Percentiles rank a stretch among this genome's conserved stretches.
Evolutionary conservation across 2,113 vertebrate genomes (phyloP).

Genomic region (Hippopotamus amphibius): DNA sequence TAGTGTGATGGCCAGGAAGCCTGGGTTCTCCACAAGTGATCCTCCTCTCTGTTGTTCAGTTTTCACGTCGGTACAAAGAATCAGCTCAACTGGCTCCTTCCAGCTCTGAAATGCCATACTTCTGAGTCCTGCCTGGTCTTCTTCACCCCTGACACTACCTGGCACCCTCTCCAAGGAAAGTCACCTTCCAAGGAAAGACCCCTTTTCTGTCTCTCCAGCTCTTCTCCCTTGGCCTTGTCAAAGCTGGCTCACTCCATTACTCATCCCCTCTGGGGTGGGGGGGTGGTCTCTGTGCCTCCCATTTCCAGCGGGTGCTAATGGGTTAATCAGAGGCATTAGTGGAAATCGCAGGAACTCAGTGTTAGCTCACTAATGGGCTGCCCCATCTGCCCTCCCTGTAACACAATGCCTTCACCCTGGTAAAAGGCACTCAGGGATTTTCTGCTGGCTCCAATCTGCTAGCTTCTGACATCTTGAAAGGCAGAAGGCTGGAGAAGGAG

Average conservation of each 20-base stretch:
- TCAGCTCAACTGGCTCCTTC: not conserved
- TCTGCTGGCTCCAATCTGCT: constrained; percentile 44
- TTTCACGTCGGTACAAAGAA: not conserved
- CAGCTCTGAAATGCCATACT: not conserved
- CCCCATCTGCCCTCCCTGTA: constrained; percentile 45
- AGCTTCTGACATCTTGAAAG: constrained; percentile 33
- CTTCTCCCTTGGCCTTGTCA: not conserved
- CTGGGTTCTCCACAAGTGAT: not conserved
- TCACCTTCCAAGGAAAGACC: not conserved
- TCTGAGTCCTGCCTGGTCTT: not conserved
- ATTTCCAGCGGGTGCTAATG: not conserved
- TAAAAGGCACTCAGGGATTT: constrained; percentile 33
- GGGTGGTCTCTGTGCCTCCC: not conserved
- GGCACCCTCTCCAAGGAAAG: not conserved
- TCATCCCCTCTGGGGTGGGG: not conserved
- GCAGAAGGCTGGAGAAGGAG: not conserved
- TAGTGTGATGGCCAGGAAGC: not conserved
- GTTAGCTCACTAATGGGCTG: constrained; percentile 27
- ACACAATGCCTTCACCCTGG: constrained; percentile 21
- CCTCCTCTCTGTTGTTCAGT: not conserved
- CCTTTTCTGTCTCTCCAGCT: not conserved
- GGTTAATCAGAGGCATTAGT: constrained; percentile 51
- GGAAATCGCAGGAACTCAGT: constrained; percentile 45
- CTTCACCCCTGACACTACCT: not conserved
- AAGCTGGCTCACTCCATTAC: not conserved